Base-by-base conservation (phyloP, 2,888 invertebrate genomes). In the Torymus tubicola region DNA sequence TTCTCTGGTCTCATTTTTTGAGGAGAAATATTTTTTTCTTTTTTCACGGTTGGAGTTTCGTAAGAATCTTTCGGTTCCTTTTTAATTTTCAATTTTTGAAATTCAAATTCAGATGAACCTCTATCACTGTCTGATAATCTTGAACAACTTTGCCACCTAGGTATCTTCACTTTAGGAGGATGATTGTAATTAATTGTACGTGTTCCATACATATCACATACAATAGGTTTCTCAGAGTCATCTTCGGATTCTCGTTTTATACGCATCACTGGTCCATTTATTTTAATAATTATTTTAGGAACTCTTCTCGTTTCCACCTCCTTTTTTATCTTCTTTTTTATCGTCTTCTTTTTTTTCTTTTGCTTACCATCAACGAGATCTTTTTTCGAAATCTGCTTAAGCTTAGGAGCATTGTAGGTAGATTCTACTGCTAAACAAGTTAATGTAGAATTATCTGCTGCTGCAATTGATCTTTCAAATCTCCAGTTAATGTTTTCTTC, bases 151-250 rank as follows among this genome's bases (percentile, higher is more conserved):
- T 70, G 76, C 68, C 67, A 72, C 3, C 57, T 71, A 11, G 82
- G 55, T 2, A 55, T 16, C 2, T 72, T 78, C 4, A 69, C 14
- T 55, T 69, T 63, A 11, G 16, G 55, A 1, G 65, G 42, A 55
- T 65, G 50, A 70, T 88, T 83, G 71, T 86, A 87, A 81, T 82
- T 88, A 18, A 86, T 67, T 10, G 89, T 87, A 50, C 72, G 86
- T 0, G 83, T 76, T 4, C 86, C 87, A 53, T 87, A 84, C 77
- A 86, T 81, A 8, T 87, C 83, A 60, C 82, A 83, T 16, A 87
- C 55, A 11, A 85, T 85, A 72, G 76, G 79, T 13, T 58, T 1
- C 12, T 72, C 69, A 50, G 16, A n/a, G 1, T 31, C 68, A 72
- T 13, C 14, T 42, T 21, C 14, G 18, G n/a, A 21, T 52, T 58